A percentile compares a stretch with the other conserved stretches of the same genome.
Conservation (phyloP, 1,140 invertebrate species). For the Bombus sibiricus region DNA sequence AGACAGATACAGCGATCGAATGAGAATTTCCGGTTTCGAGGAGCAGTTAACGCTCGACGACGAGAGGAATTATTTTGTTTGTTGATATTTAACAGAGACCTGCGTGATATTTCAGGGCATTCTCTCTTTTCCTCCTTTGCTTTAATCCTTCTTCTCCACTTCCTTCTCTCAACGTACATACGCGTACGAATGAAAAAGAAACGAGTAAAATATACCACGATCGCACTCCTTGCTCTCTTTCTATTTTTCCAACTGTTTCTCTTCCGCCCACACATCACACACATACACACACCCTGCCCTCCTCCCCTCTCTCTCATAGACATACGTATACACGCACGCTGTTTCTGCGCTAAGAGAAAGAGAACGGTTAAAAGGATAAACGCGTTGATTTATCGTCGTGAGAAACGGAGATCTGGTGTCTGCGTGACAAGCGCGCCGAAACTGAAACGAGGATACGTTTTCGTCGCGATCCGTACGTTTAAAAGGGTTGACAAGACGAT, state of each 20-base stretch:
- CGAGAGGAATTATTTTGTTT: not conserved
- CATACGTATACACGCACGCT: not conserved
- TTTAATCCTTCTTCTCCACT: not conserved
- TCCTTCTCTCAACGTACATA: not conserved
- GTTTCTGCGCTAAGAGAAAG: constrained; percentile 37
- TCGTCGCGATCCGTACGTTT: not conserved
- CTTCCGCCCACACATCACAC: not conserved
- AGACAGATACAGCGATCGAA: not conserved
- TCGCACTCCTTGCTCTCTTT: not conserved
- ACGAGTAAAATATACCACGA: not conserved
- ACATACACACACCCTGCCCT: not conserved
- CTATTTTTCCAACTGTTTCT: not conserved
- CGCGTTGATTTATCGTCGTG: not conserved
- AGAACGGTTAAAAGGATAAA: constrained; percentile 30
- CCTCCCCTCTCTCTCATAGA: constrained; percentile 18
- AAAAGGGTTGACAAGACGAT: not conserved
- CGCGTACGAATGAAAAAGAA: not conserved
- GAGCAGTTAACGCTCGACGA: not conserved
- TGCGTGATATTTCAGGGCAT: constrained; percentile 3
- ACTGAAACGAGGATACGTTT: not conserved
- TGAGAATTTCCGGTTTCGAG: not conserved
- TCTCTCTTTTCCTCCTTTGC: not conserved
- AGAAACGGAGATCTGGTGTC: not conserved
- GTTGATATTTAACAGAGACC: not conserved
- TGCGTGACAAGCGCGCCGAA: not conserved